phyloP scores from a whole-genome alignment of 2,113 vertebrate genomes.

The Oenanthe melanoleuca region DNA sequence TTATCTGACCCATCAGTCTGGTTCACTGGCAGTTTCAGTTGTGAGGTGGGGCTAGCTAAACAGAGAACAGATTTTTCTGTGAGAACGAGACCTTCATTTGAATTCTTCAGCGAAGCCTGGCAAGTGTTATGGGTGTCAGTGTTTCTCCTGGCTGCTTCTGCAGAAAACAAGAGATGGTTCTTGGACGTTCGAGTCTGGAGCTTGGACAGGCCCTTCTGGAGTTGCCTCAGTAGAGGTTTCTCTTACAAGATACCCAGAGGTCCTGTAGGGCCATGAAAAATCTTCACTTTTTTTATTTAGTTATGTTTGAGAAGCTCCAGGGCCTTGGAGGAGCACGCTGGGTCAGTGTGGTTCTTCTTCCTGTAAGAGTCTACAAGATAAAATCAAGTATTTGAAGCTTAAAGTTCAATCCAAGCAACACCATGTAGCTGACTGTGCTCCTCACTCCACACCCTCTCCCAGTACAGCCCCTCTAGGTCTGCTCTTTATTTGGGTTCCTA shows the following conservation, averaged over 20 bases:
- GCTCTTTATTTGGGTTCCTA: neutral
- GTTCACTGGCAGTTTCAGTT: slow-evolving; percentile 20
- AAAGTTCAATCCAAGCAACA: neutral
- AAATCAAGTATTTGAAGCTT: neutral
- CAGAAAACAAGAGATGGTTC: neutral
- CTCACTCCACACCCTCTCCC: neutral
- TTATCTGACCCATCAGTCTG: neutral
- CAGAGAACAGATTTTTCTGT: slow-evolving; percentile 4
- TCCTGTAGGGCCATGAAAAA: neutral
- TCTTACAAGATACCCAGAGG: neutral
- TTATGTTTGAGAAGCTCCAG: neutral
- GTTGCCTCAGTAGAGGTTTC: neutral
- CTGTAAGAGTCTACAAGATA: neutral
- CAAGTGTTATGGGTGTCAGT: neutral
- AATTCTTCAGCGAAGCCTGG: neutral
- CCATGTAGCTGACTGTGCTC: neutral
- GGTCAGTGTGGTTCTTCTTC: neutral
- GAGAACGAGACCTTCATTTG: slow-evolving; percentile 12
- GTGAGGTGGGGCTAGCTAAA: neutral
- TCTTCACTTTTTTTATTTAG: neutral
- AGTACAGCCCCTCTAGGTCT: neutral
- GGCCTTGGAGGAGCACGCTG: neutral
- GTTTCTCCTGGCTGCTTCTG: slow-evolving; percentile 5
- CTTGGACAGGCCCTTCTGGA: rapidly evolving
- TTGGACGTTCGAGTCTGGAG: neutral